A percentile compares a stretch with the other conserved stretches of the same genome.
Evolutionary conservation across 1,140 invertebrate species (phyloP).

Genomic region (Dendroctonus ponderosae): DNA sequence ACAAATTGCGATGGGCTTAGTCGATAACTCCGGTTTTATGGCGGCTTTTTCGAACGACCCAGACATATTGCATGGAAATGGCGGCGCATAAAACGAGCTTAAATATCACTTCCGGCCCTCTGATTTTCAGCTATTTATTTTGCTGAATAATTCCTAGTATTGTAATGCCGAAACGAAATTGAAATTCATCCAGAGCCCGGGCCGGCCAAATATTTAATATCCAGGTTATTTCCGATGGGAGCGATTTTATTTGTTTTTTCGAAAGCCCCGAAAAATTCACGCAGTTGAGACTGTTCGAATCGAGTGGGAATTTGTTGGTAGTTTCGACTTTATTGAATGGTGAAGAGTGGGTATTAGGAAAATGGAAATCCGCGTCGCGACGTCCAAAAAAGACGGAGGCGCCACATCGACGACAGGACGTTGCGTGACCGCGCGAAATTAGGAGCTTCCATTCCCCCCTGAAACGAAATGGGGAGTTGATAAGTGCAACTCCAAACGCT

Average conservation of each 20-base stretch:
- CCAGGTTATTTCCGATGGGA: not conserved
- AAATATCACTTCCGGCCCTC: constrained; percentile 1
- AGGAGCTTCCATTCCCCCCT: constrained; percentile 19
- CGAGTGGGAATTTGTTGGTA: not conserved
- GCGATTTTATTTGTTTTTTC: not conserved
- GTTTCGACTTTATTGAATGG: not conserved
- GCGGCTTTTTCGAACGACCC: no score
- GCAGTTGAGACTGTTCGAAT: not conserved
- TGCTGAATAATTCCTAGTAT: not conserved
- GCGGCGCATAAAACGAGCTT: not conserved
- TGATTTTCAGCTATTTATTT: constrained; percentile 11
- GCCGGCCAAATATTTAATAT: not conserved
- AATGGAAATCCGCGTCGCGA: not conserved
- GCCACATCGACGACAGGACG: constrained; percentile 22
- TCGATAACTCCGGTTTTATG: no score
- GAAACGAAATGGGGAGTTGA: constrained; percentile 9
- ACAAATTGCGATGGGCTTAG: no score
- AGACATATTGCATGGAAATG: no score
- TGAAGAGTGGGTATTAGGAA: not conserved
- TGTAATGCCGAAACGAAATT: constrained; percentile 4
- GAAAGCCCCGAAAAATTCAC: not conserved
- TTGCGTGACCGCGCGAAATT: constrained; percentile 34
- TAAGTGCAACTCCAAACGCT: constrained; percentile 25
- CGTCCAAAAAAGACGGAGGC: constrained; percentile 2
- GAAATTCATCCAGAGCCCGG: not conserved